Conservation (phyloP, 2,797 vertebrate genomes). For the Sebastes matsubarae region DNA sequence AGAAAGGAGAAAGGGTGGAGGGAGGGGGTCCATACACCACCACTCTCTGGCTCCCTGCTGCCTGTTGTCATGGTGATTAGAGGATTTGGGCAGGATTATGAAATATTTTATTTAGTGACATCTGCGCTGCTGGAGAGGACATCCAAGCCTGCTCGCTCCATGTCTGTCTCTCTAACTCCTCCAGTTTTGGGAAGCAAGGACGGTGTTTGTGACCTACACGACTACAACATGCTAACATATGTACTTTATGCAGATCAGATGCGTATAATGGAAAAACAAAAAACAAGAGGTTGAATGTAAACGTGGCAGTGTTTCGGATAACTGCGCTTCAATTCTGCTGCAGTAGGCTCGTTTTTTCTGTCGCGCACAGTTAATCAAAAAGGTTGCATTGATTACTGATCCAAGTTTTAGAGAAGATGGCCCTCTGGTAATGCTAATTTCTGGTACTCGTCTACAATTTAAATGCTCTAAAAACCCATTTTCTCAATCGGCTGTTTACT, state of each 20-base stretch:
- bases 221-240: constrained; percentile 34
- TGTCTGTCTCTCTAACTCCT: constrained; percentile 50
- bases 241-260: constrained; percentile 13
- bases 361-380: neutral
- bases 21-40: constrained; percentile 67
- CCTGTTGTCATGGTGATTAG: constrained; percentile 86
- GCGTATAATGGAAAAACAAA: neutral
- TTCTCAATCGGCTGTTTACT: neutral
- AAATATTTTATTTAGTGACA: constrained; percentile 84
- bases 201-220: constrained; percentile 37
- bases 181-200: constrained; percentile 30
- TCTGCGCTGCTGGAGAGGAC: constrained; percentile 82
- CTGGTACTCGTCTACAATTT: neutral
- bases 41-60: constrained; percentile 78
- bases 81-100: constrained; percentile 87
- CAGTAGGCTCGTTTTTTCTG: neutral
- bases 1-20: constrained; percentile 6
- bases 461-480: neutral
- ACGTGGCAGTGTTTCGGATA: neutral
- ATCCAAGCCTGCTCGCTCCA: constrained; percentile 56
- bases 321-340: neutral
- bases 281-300: neutral
- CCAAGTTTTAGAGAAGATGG: neutral
- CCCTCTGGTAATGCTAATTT: neutral
- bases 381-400: neutral